Evolutionary conservation across 2,797 vertebrate species (phyloP).

Genomic region (Strix occidentalis): DNA sequence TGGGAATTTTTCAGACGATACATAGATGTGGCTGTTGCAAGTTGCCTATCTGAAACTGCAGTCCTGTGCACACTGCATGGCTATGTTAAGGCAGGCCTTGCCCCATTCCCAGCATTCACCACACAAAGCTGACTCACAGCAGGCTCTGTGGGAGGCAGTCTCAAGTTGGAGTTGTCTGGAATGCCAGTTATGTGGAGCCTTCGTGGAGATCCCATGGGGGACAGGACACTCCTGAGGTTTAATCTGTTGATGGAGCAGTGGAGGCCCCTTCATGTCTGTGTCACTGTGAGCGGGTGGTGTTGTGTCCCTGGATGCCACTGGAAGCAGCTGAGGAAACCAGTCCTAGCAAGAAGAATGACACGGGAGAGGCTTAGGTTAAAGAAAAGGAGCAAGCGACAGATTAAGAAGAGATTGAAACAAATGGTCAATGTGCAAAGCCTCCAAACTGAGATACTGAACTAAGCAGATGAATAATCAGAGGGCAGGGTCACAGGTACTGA

Average conservation of each 20-base stretch:
- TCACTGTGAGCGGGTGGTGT: background rate
- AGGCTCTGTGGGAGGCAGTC: background rate
- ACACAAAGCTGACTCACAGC: background rate
- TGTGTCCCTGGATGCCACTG: background rate
- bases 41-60: background rate
- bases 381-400: background rate
- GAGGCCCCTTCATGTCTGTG: background rate
- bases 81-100: background rate
- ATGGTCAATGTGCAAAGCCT: background rate
- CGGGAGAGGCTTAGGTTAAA: background rate
- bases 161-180: background rate
- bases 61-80: background rate
- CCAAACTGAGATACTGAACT: background rate
- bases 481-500: background rate
- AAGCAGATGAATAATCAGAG: background rate
- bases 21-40: background rate
- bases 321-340: background rate
- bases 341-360: background rate
- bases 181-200: background rate
- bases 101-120: background rate
- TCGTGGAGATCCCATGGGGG: background rate
- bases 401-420: background rate
- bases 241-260: background rate
- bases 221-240: background rate
- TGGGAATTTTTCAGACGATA: background rate